Percentiles rank a stretch among this genome's conserved stretches.
These are phyloP conservation scores for Teleogryllus oceanicus DNA, from an alignment of 2,888 invertebrate genomes.

Conservation along the genomic window DNA sequence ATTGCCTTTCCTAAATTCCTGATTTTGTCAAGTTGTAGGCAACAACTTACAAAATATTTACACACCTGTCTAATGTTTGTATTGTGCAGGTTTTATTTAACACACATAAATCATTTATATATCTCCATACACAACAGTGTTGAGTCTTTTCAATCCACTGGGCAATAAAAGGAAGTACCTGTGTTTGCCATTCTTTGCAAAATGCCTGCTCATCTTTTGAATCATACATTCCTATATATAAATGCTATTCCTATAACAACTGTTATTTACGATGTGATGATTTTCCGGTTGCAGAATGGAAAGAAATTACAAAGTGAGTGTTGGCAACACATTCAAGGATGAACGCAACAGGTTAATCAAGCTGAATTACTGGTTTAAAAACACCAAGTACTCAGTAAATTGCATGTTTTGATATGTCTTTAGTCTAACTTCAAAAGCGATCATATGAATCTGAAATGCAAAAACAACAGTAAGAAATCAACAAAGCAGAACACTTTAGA, in stretches of 20 bases:
- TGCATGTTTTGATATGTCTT: conserved; percentile 1
- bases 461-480: conserved; percentile 12
- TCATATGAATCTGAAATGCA: conserved; percentile 7
- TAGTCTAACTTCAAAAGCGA: conserved; percentile 18
- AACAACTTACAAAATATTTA: conserved; percentile 10
- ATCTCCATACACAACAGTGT: neutral
- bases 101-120: neutral
- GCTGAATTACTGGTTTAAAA: neutral
- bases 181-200: conserved; percentile 5
- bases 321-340: neutral
- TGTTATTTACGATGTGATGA: neutral
- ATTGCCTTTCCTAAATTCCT: neutral
- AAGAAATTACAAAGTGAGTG: neutral
- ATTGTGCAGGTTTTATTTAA: conserved; percentile 1
- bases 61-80: neutral
- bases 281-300: neutral
- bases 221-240: conserved; percentile 18
- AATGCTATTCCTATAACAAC: conserved; percentile 1
- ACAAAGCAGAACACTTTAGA: neutral
- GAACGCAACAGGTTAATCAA: neutral
- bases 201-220: neutral
- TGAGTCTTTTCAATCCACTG: conserved; percentile 1
- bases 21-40: neutral
- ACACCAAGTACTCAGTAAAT: conserved; percentile 2
- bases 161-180: neutral